Percentiles rank a stretch among this genome's conserved stretches.
Conservation (phyloP, 2,113 vertebrate species). For the Albula goreensis region DNA sequence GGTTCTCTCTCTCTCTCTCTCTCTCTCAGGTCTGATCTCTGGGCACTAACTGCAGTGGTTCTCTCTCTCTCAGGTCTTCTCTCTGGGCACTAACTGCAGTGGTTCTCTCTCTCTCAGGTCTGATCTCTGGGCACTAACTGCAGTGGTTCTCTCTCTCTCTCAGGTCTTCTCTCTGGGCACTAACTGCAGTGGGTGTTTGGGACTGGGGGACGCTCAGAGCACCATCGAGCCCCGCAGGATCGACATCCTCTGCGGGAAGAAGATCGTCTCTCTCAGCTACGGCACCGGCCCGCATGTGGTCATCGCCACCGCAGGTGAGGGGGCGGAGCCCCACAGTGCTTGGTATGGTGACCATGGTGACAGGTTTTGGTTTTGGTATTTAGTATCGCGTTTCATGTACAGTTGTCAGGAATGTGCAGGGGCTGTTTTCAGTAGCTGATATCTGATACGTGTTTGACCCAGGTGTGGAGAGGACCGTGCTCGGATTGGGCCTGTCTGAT, state of each 20-base stretch:
- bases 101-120: slow-evolving; percentile 88
- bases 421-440: no score
- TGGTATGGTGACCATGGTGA: slow-evolving; percentile 79
- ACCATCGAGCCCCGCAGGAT: slow-evolving; percentile 88
- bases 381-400: no score
- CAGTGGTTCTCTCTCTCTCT: slow-evolving; percentile 53
- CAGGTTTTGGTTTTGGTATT: slow-evolving; percentile 62
- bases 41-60: slow-evolving; percentile 91
- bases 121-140: slow-evolving; percentile 83
- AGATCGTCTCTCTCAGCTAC: slow-evolving; percentile 90
- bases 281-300: slow-evolving; percentile 97
- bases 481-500: no score
- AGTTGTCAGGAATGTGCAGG: no score
- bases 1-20: slow-evolving; percentile 24
- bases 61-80: slow-evolving; percentile 81
- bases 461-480: no score
- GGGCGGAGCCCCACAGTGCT: no score
- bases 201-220: slow-evolving; percentile 89
- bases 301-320: slow-evolving; percentile 86
- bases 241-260: slow-evolving; percentile 88
- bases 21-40: slow-evolving; percentile 52
- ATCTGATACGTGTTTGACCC: no score
- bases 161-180: slow-evolving; percentile 95
- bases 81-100: slow-evolving; percentile 92
- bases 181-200: slow-evolving; percentile 93